phyloP scores from a whole-genome alignment of 2,888 invertebrate genomes.

The Sphecodes monilicornis region DNA sequence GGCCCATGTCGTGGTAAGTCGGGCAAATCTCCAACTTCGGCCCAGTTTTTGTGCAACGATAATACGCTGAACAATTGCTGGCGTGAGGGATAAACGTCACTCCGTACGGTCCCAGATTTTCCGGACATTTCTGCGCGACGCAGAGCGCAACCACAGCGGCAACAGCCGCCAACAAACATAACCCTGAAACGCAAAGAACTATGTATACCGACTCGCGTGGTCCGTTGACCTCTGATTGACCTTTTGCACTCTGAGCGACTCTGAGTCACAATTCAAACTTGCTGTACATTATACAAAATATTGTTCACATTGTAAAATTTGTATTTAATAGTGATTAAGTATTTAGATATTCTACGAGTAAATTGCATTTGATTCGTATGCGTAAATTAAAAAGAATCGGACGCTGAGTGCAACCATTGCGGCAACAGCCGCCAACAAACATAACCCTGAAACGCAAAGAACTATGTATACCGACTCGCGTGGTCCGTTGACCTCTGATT shows the following conservation, averaged over 20 bases:
- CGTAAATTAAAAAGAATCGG: too few relatives aligned
- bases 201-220: not conserved
- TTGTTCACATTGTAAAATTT: too few relatives aligned
- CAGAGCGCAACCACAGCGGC: not conserved
- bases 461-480: not conserved
- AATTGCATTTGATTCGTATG: too few relatives aligned
- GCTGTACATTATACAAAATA: too few relatives aligned
- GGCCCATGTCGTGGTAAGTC: not conserved
- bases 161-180: not conserved
- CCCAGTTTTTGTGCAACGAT: not conserved
- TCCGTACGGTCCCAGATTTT: not conserved
- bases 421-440: not conserved
- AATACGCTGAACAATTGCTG: not conserved
- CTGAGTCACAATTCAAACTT: too few relatives aligned
- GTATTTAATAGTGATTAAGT: too few relatives aligned
- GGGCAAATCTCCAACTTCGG: rapidly evolving
- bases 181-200: not conserved
- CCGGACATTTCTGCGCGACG: not conserved
- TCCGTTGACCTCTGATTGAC: too few relatives aligned
- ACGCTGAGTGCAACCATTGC: not conserved
- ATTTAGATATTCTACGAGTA: too few relatives aligned
- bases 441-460: not conserved
- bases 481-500: not conserved
- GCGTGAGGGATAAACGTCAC: not conserved
- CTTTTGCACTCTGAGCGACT: too few relatives aligned